Evolutionary conservation across 2,888 invertebrate genomes (phyloP), one percentile per base, ranked within the genome.

Genomic region (Muscina levida): DNA sequence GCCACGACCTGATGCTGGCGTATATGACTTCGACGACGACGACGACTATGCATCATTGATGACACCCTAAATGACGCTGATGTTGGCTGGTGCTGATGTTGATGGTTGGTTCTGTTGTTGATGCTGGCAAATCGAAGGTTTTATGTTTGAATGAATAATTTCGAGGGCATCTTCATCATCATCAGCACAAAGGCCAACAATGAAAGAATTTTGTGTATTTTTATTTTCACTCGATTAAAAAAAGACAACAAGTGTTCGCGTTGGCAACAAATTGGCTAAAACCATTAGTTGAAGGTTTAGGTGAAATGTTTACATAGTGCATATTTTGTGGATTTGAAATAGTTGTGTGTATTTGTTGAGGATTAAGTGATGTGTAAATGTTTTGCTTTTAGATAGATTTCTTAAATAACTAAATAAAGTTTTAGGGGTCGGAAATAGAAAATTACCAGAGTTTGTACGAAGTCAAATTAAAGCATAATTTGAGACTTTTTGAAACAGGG

Each of bases 31-130:
- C 17, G 31, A 44, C 8, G 15, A 4, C 22, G 11, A 11, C 11
- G 11, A 2, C 59, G 8, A 31, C 48, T 44, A 8, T 22, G 72
- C 51, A 71, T 53, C 72, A 72, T 19, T 71, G 66, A 73, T 74
- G 79, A 73, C 73, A 66, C 72, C 70, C 31, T 1, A 62, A 75
- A 46, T 79, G 82, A 59, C 73, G 67, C 39, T 39, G 24, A 68
- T 72, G 75, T 59, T 46, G 24, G 39, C 72, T 59, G 39, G 15
- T 57, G 57, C 13, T 31, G 57, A 11, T 26, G 53, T 22, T 53
- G 15, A 37, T 4, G 78, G 53, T 5, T 56, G 56, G 2, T 22
- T 19, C 6, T 19, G 56, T n/a, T 26, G 39, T 22, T 57, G 19
- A 24, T 53, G 37, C 74, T 81, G 62, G 26, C 37, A 66, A 26